Conservation (phyloP, 2,888 invertebrate species). For the Papilio gigon region DNA sequence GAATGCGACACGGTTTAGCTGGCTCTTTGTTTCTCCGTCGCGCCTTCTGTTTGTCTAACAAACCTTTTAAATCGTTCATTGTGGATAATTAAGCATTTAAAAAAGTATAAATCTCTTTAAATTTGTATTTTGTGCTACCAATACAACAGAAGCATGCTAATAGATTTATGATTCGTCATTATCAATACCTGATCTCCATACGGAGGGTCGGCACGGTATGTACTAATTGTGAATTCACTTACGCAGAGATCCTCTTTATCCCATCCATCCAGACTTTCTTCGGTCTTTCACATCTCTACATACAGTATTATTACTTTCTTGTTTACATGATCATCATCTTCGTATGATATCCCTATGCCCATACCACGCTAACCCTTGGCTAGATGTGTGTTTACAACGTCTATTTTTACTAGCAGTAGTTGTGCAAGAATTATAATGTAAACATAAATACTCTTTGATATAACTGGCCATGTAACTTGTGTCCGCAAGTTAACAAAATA, state of each 20-base stretch:
- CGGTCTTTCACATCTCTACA: no score
- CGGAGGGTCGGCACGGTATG: no score
- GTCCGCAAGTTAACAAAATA: not conserved
- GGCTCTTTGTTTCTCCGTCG: conserved; percentile 41
- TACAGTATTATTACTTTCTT: no score
- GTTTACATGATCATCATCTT: no score
- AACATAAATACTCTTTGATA: not conserved
- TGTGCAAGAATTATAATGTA: not conserved
- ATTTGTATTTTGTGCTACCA: not conserved
- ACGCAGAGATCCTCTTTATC: no score
- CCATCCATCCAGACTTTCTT: no score
- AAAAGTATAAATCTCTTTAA: not conserved
- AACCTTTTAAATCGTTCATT: conserved; percentile 46
- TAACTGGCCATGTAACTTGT: not conserved
- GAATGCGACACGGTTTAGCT: conserved; percentile 53
- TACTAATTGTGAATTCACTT: no score
- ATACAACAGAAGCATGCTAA: no score
- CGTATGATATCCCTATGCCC: no score
- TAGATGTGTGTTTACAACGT: not conserved
- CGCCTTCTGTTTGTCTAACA: conserved; percentile 47
- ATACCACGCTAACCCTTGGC: no score
- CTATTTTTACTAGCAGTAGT: conserved; percentile 40
- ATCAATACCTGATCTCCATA: no score
- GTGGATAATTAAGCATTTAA: conserved; percentile 1
- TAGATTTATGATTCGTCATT: no score